Percentiles rank a stretch among this genome's conserved stretches.
These are phyloP conservation scores for Tetraneura akinire DNA, from an alignment of 1,140 invertebrate species.

Conservation along the genomic window DNA sequence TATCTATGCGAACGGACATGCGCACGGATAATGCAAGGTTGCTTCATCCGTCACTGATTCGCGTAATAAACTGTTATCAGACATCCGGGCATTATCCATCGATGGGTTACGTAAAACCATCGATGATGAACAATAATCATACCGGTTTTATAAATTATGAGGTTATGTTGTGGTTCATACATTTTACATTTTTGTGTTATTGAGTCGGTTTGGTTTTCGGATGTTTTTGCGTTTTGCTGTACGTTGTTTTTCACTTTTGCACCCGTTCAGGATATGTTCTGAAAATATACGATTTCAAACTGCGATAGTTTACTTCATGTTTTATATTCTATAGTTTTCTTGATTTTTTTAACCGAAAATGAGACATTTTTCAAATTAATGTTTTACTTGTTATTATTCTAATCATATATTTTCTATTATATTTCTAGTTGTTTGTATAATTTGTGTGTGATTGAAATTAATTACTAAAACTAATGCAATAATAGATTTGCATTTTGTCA, in stretches of 20 bases:
- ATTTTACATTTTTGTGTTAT: no score
- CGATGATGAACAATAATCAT: not conserved
- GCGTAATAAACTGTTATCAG: not conserved
- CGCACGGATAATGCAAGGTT: no score
- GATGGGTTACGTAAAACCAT: slow-evolving; percentile 43
- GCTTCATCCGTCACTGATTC: not conserved
- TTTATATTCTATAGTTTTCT: no score
- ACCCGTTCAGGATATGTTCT: no score
- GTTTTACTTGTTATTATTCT: no score
- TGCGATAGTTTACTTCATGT: no score
- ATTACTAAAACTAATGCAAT: not conserved
- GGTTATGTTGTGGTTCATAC: slow-evolving; percentile 42
- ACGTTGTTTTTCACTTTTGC: no score
- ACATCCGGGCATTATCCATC: not conserved
- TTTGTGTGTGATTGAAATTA: no score
- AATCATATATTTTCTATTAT: not conserved
- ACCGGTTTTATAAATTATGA: slow-evolving; percentile 22
- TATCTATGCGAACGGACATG: no score
- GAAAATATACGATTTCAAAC: no score
- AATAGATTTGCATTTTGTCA: not conserved
- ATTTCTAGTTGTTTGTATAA: not conserved
- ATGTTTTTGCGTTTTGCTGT: not conserved
- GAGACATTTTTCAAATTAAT: no score
- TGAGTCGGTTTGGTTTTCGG: not conserved
- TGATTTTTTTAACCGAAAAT: no score